These are phyloP conservation scores for Anagyrus pseudococci DNA, from an alignment of 2,888 invertebrate genomes.

Conservation along the genomic window DNA sequence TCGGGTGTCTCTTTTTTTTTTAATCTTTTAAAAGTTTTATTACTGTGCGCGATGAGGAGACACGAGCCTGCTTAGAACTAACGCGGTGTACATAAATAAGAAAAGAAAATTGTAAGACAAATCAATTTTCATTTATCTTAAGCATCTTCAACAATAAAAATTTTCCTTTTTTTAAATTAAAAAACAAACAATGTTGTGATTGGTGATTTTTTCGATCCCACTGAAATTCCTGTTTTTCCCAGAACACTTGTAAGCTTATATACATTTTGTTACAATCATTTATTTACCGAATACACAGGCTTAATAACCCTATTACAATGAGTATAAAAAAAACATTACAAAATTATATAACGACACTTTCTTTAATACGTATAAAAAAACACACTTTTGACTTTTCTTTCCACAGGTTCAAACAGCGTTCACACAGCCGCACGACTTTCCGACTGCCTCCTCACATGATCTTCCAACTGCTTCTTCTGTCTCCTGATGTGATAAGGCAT, in stretches of 20 bases:
- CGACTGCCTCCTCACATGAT: too few species aligned
- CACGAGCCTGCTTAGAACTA: conserved; percentile 21
- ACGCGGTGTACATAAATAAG: conserved; percentile 32
- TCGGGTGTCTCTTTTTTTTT: conserved; percentile 1
- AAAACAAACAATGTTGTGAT: not conserved
- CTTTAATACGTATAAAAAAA: too few species aligned
- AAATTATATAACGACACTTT: too few species aligned
- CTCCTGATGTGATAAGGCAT: too few species aligned
- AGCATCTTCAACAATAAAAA: conserved; percentile 23
- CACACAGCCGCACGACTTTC: too few species aligned
- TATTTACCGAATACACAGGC: too few species aligned
- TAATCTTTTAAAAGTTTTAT: not conserved
- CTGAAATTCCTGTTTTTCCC: not conserved
- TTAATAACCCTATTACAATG: not conserved
- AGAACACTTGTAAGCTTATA: not conserved
- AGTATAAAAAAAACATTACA: too few species aligned
- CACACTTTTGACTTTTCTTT: too few species aligned
- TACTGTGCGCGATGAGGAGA: not conserved
- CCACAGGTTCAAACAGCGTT: too few species aligned
- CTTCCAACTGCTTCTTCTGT: too few species aligned
- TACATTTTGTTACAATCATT: not conserved
- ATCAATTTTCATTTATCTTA: conserved; percentile 33
- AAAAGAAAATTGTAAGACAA: conserved; percentile 34
- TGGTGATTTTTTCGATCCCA: not conserved
- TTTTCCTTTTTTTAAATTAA: conserved; percentile 31